phyloP scores from a whole-genome alignment of 2,113 vertebrate genomes.

The Blennius ocellaris region DNA sequence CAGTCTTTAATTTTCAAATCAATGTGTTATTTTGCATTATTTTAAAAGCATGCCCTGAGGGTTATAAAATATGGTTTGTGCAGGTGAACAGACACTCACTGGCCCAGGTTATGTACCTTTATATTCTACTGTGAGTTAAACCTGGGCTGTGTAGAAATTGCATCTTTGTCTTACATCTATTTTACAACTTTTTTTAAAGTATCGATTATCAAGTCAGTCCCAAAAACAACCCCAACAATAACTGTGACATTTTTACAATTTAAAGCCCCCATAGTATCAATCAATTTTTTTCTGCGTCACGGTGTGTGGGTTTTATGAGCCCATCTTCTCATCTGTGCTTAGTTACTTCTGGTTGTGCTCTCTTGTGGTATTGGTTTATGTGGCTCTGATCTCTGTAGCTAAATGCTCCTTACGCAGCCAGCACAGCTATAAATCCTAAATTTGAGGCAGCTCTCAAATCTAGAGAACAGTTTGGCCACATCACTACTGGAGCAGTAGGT shows the following conservation, averaged over 20 bases:
- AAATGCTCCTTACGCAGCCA: constrained; percentile 62
- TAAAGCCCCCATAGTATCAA: neutral
- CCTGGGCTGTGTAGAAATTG: no score
- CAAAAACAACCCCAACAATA: neutral
- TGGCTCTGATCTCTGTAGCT: constrained; percentile 61
- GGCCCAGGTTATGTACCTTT: no score
- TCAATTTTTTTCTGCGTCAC: constrained; percentile 36
- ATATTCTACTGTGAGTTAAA: no score
- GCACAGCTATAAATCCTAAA: constrained; percentile 44
- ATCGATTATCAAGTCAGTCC: neutral
- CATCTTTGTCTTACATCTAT: no score
- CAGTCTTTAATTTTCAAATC: no score
- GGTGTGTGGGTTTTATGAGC: constrained; percentile 49
- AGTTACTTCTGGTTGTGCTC: constrained; percentile 61
- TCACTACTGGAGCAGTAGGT: constrained; percentile 52
- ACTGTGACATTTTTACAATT: neutral
- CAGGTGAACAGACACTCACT: no score
- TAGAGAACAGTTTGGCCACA: constrained; percentile 55
- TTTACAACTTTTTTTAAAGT: no score
- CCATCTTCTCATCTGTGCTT: constrained; percentile 64
- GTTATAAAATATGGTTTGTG: no score
- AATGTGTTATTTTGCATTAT: no score
- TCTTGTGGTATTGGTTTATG: constrained; percentile 63
- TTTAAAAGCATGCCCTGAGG: no score
- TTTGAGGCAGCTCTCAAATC: constrained; percentile 46